Conservation (phyloP, 2,113 vertebrate species). For the Butorides virescens region DNA sequence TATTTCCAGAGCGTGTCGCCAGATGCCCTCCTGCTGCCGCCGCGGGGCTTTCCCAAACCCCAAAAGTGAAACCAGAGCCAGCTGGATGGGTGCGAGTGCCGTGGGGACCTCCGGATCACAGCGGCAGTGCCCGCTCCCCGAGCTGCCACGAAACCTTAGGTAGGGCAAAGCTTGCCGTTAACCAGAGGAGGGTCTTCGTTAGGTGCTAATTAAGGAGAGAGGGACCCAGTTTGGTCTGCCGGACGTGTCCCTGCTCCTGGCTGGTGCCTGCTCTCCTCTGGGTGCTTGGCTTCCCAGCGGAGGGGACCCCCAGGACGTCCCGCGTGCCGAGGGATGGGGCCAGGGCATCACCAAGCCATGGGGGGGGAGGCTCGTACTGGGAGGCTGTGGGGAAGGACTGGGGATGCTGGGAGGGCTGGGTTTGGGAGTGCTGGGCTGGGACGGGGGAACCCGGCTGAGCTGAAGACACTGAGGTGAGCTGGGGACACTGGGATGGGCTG, state of each 20-base stretch:
- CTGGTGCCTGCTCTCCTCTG: neutral
- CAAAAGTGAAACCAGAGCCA: neutral
- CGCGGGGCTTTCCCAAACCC: neutral
- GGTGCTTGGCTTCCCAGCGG: neutral
- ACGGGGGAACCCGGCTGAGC: neutral
- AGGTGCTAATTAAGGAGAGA: neutral
- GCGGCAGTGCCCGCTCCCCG: too few relatives aligned
- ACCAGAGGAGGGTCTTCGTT: neutral
- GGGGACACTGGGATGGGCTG: neutral
- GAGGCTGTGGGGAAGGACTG: neutral
- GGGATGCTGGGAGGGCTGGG: neutral
- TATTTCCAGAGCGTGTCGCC: neutral
- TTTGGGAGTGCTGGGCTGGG: neutral
- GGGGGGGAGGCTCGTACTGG: neutral
- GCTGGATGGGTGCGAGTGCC: too few relatives aligned
- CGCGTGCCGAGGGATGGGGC: neutral
- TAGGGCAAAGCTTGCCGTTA: neutral
- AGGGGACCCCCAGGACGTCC: too few relatives aligned
- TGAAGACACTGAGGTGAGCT: neutral
- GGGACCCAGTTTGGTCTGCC: neutral
- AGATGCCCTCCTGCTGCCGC: rapidly evolving
- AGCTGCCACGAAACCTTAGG: neutral
- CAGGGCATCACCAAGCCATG: neutral
- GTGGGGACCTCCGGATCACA: neutral
- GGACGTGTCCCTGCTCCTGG: neutral